Evolutionary conservation across 35 echinoderm and acorn worm genomes (phyloP), one percentile per base, ranked within the genome.

Genomic region (Ophiothrix spiculata): DNA sequence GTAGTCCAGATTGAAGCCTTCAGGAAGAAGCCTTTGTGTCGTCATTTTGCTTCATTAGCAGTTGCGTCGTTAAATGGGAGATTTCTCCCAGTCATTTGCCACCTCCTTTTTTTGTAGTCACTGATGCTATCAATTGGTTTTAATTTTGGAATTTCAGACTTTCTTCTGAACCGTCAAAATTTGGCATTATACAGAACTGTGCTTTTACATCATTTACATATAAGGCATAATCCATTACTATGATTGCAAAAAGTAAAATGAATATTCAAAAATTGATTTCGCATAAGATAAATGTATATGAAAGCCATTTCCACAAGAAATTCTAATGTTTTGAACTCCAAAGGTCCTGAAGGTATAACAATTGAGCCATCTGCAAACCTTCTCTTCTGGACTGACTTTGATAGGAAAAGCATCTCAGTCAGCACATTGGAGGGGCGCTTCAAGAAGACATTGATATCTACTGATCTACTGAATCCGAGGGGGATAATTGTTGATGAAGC

Each of bases 281-380:
- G 14, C 14, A 15, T 63, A 63, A 15, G 14, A 63, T 63, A 63
- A 14, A 28, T 15, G n/a, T 28, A 16, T 19, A 77, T 13, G 13
- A 15, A 16, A 33, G 75, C 13, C 32, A 13, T 77, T 77, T 13
- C 33, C 39, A 37, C 81, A 0, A n/a, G 4, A 28, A 21, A n/a
- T 33, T 84, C 31, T 45, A 85, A 74, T 81, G 15, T 35, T 41
- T 60, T 85, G 33, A 28, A 12, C 39, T 35, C 35, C 76, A 0
- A 60, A 95, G 93, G 77, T 63, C 84, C 93, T 25, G 93, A 95
- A 49, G 93, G 93, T 36, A 29, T 95, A 45, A 85, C 89, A 10
- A 81, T 95, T 0, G 93, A 95, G 36, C 79, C 84, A 8, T 64
- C 77, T 41, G 76, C 81, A 36, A 56, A 87, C 4, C 60, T 88